Base-by-base conservation (phyloP, 2,888 invertebrate genomes). In the Parnassius orleans region DNA sequence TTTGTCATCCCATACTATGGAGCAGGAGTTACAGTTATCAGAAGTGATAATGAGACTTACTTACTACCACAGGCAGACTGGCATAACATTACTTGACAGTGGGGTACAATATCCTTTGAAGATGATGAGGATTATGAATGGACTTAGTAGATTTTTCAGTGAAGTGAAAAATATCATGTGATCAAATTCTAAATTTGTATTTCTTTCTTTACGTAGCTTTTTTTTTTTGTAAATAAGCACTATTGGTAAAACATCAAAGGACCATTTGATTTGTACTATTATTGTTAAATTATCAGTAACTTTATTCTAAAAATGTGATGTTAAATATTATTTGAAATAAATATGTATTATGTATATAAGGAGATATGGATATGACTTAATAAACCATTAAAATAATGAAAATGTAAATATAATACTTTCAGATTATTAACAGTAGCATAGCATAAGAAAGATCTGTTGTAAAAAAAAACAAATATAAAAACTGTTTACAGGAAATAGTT, bases 1-100 rank as follows among this genome's bases (percentile, higher is more conserved):
- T 99, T 97, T 84, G 94, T 99, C 3, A 97, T 98, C 78, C 97
- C 98, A 59, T 98, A 97, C 84, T 99, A 95, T 81, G 98, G 99
- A 66, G 97, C 98, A 0, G 95, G 95, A 33, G 94, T 98, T 41
- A 93, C 94, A 60, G 95, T 97, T 65, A 91, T 98, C 60, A 92
- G 93, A 60, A 96, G 96, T 86, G 94, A 97, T 86, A 98, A 98
- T 85, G 94, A 94, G 76, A 98, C 98, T 0, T 97, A 95, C 84
- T 93, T 95, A 73, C 93, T 96, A 68, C 95, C 95, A 47, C 95
- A 96, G 79, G 94, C 95, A 64, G 96, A 96, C 81, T 96, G 96
- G 96, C 93, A 91, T 83, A 89, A 92, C 71, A 89, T 90, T 68
- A 91, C 91, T 67, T 92, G 91, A 92, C 90, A 90, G 89, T 91